Percentiles rank a stretch among this genome's conserved stretches.
These are phyloP conservation scores for Sinodicranocentrus sp. DNA, from an alignment of 2,888 invertebrate species.

Conservation along the genomic window DNA sequence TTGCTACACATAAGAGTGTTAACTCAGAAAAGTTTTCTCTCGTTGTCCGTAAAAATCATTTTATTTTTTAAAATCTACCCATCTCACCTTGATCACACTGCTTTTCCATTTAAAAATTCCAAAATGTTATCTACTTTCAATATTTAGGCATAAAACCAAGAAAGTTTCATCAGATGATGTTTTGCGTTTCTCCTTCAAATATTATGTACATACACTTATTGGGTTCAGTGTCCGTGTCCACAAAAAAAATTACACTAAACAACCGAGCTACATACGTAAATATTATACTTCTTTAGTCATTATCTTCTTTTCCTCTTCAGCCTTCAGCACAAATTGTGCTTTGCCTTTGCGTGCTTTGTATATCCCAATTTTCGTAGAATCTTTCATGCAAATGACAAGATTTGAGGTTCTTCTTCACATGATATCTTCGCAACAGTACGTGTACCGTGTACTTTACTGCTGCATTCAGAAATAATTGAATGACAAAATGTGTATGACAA, in stretches of 20 bases:
- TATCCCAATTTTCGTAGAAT: constrained; percentile 38
- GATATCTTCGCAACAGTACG: neutral
- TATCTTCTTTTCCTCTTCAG: neutral
- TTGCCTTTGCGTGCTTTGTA: constrained; percentile 21
- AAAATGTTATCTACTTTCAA: neutral
- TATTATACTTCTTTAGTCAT: constrained; percentile 22
- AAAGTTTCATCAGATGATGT: constrained; percentile 4
- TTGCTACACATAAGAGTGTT: constrained; percentile 1
- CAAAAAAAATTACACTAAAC: constrained; percentile 12
- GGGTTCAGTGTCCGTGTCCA: constrained; percentile 42
- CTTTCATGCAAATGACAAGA: constrained; percentile 49
- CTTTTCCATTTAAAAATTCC: neutral
- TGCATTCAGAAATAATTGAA: constrained; percentile 11
- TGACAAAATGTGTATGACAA: neutral
- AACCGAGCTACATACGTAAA: neutral
- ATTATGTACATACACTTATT: constrained; percentile 21
- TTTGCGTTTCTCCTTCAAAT: constrained; percentile 19
- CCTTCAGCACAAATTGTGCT: constrained; percentile 25
- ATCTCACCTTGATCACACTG: neutral
- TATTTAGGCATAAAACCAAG: neutral
- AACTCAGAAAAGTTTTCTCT: neutral
- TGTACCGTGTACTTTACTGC: constrained; percentile 6
- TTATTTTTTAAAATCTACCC: neutral
- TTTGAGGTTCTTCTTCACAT: constrained; percentile 5
- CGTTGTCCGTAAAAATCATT: neutral